Percentiles rank a stretch among this genome's conserved stretches.
phyloP scores from a whole-genome alignment of 2,888 invertebrate species.

The Cinara cedri region DNA sequence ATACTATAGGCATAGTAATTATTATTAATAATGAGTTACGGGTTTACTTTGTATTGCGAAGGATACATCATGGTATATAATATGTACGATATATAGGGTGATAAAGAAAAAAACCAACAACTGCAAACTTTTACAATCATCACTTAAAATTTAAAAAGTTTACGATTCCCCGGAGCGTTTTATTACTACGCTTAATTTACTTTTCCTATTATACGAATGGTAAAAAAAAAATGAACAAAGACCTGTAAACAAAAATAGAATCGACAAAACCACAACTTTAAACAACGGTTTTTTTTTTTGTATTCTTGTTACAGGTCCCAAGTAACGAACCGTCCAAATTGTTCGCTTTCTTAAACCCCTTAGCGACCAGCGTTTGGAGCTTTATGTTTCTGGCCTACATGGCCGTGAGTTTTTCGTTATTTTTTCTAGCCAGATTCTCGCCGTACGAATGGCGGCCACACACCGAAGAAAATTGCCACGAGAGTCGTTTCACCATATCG shows the following conservation, averaged over 20 bases:
- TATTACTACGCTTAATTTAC: conserved; percentile 45
- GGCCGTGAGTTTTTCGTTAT: conserved; percentile 89
- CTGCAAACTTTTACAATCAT: conserved; percentile 48
- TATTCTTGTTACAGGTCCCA: conserved; percentile 72
- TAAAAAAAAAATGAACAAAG: conserved; percentile 31
- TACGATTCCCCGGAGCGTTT: conserved; percentile 44
- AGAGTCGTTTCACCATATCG: conserved; percentile 95
- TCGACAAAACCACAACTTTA: conserved; percentile 28
- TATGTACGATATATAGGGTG: not conserved
- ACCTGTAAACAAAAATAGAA: conserved; percentile 46
- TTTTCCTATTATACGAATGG: conserved; percentile 39
- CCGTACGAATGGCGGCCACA: conserved; percentile 95
- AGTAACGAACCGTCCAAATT: conserved; percentile 85
- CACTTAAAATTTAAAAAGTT: conserved; percentile 56
- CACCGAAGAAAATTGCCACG: conserved; percentile 77
- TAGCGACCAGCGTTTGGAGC: conserved; percentile 96
- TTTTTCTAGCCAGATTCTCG: conserved; percentile 95
- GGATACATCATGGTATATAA: no score
- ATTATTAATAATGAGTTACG: not conserved
- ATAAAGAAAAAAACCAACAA: conserved; percentile 3
- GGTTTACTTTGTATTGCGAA: conserved; percentile 28
- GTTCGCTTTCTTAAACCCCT: conserved; percentile 95
- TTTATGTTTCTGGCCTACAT: conserved; percentile 93
- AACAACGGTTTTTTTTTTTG: conserved; percentile 27
- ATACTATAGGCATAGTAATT: no score